Evolutionary conservation across 2,797 vertebrate species (phyloP), one percentile per base, ranked within the genome.

Genomic region (Sebastes minor): DNA sequence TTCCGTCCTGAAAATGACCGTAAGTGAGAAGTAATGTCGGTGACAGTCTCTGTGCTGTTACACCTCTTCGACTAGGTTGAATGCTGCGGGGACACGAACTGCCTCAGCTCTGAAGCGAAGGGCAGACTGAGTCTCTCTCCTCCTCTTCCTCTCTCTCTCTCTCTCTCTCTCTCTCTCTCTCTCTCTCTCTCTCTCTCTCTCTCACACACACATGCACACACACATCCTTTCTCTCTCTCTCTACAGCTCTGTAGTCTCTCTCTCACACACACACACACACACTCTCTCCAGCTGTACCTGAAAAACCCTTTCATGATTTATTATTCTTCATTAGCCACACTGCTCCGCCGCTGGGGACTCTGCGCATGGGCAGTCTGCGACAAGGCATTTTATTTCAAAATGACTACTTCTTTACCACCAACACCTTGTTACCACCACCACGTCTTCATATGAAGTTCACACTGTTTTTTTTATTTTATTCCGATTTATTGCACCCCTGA

Each of bases 301-400:
- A 93, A 95, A 95, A 92, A 87, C 91, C 91, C 90, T 95, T 95
- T 94, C 95, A 93, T 95, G 95, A 96, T 96, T 96, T 96, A 96
- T 96, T 96, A 95, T 96, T 96, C 96, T 96, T 97, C 96, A 96
- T 97, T 96, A 96, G 94, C 93, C 91, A 83, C 93, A 92, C 89
- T 76, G 83, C 88, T 38, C 35, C 94, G 94, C 96, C 94, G 93
- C 95, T 93, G 95, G 95, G 94, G 94, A 95, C 87, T 94, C 90
- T 94, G 93, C 94, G 90, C 95, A 95, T 95, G 96, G 94, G 95
- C 95, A 95, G 92, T 95, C 49, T 77, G 90, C 92, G 90, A 93
- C 91, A 91, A 94, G 86, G 85, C 93, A 92, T 94, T 95, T 91
- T 91, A 92, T 95, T 95, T 93, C 88, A 87, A 91, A 91, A 93